These are phyloP conservation scores for Metellina segmentata DNA, from an alignment of 2,888 invertebrate genomes.

Conservation along the genomic window DNA sequence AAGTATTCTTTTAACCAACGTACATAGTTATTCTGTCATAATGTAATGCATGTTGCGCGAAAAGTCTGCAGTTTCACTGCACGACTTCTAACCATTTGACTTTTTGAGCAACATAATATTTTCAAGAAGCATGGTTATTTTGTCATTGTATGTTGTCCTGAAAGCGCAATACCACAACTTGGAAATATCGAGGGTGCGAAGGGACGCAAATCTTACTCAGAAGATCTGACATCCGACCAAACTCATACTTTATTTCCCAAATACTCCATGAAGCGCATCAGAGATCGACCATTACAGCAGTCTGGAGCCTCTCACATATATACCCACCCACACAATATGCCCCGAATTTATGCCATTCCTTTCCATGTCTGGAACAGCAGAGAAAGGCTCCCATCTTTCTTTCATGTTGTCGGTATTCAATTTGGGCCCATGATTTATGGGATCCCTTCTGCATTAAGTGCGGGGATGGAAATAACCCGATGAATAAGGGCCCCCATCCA, in stretches of 20 bases:
- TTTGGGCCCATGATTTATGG: constrained; percentile 71
- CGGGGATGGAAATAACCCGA: constrained; percentile 47
- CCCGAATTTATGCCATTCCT: constrained; percentile 32
- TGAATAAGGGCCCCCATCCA: constrained; percentile 38
- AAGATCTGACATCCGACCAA: not conserved
- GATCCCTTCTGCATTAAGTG: constrained; percentile 29
- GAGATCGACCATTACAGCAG: not conserved
- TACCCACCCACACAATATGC: not conserved
- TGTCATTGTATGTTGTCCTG: no score
- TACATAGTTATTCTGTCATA: no score
- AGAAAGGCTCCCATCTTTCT: constrained; percentile 48
- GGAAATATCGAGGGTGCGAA: no score
- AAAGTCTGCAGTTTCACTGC: no score
- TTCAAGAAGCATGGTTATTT: no score
- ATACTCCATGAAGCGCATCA: not conserved
- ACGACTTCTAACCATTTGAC: no score
- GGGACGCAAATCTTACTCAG: no score
- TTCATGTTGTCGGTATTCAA: constrained; percentile 71
- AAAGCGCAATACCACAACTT: no score
- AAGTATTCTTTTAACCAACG: no score
- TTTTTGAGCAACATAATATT: no score
- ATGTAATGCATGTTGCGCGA: no score
- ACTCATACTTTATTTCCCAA: not conserved
- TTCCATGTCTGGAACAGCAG: not conserved
- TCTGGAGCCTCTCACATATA: not conserved